Conservation (phyloP, 2,888 invertebrate genomes). For the Cephus spinipes region DNA sequence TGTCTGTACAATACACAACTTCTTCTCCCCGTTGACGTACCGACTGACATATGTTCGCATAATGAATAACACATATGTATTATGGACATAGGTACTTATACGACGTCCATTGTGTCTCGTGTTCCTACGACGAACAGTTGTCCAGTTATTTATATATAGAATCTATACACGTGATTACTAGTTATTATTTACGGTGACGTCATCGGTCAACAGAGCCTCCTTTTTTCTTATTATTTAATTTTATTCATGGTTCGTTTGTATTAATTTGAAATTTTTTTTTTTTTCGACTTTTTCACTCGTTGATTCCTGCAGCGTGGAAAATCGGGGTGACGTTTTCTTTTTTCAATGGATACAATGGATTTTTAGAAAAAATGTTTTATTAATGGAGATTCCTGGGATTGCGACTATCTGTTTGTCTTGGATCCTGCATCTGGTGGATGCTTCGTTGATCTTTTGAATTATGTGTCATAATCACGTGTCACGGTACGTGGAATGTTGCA, state of each 20-base stretch:
- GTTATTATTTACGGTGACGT: background rate
- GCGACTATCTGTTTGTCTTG: background rate
- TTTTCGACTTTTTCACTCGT: too few relatives aligned
- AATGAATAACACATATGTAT: slow-evolving; percentile 32
- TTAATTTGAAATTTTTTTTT: too few relatives aligned
- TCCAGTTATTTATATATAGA: background rate
- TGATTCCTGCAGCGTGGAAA: background rate
- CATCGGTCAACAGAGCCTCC: background rate
- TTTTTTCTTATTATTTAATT: background rate
- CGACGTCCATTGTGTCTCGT: background rate
- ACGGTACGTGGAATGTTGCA: background rate
- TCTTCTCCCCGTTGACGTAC: slow-evolving; percentile 29
- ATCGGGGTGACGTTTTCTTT: background rate
- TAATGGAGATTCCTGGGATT: background rate
- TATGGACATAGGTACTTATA: background rate
- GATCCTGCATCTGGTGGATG: background rate
- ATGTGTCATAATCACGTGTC: background rate
- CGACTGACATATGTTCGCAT: slow-evolving; percentile 29
- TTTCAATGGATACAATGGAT: background rate
- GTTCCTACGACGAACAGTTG: background rate
- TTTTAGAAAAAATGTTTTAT: background rate
- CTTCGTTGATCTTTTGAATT: background rate
- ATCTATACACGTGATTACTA: background rate
- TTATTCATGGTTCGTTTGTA: background rate
- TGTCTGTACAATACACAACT: slow-evolving; percentile 39